Evolutionary conservation across 2,888 invertebrate species (phyloP), one percentile per base, ranked within the genome.

Genomic region (Drosophila anomelani): DNA sequence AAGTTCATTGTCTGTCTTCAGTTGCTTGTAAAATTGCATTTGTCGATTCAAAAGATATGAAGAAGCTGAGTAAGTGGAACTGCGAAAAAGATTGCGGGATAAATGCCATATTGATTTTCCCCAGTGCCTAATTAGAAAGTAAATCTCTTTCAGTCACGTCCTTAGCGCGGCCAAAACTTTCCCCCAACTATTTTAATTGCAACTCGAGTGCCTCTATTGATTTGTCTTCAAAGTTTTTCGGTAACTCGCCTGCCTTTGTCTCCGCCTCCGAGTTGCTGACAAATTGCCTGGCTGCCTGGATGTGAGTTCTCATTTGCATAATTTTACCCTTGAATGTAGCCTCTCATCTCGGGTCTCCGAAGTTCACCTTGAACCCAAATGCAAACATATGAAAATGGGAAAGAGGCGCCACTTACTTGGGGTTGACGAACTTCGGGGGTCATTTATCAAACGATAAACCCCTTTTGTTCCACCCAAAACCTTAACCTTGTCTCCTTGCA

Each of bases 361-460:
- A 72, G 72, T 74, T 77, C 85, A 85, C 86, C 84, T 88, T 85
- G 86, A 88, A 80, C 85, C 68, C 64, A 39, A 39, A 68, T 66
- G 44, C 57, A 49, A 72, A 38, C 54, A 73, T 54, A 61, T 61
- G 41, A 38, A 60, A 58, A 53, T 58, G 63, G 46, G 59, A 32
- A 17, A 32, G 44, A 26, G 61, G 20, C 38, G n/a, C 54, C 12
- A 41, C 39, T 26, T 10, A 41, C 39, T 26, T 67, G 54, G 61
- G 74, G 54, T 54, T 26, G 55, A 55, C 15, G 49, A 71, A 61
- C 54, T 73, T 56, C 44, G 10, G 36, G n/a, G 57, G 75, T 76
- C 85, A 82, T 82, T 82, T 85, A 84, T 85, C 85, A 85, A 81
- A 75, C 74, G 71, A 68, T 80, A 78, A 84, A 79, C 77, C 75